Percentiles rank a stretch among this genome's conserved stretches.
Evolutionary conservation across 1,140 invertebrate genomes (phyloP).

Genomic region (Nylanderia fulva): DNA sequence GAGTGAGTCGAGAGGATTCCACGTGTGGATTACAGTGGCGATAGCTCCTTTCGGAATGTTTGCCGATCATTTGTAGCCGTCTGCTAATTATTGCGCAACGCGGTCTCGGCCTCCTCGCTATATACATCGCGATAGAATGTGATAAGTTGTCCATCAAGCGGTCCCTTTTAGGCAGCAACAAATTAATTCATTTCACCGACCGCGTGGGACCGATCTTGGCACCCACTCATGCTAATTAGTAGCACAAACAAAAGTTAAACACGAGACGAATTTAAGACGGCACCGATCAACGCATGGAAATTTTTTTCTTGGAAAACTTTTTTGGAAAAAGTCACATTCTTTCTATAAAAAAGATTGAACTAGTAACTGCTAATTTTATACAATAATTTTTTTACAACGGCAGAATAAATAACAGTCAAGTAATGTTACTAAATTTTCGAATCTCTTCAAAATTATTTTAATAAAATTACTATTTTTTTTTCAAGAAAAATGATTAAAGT

Average conservation of each 20-base stretch:
- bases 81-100: conserved; percentile 65
- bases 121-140: conserved; percentile 22
- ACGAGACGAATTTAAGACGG: conserved; percentile 63
- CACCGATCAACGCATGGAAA: conserved; percentile 54
- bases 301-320: conserved; percentile 2
- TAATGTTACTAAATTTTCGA: neutral
- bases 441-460: neutral
- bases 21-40: neutral
- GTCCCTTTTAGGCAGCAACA: conserved; percentile 66
- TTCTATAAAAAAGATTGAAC: neutral
- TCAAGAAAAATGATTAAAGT: neutral
- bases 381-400: neutral
- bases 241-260: conserved; percentile 71
- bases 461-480: neutral
- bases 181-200: conserved; percentile 71
- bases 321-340: too few species aligned
- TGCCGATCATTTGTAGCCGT: conserved; percentile 60
- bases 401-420: neutral
- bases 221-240: conserved; percentile 65
- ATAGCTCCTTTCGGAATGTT: conserved; percentile 35
- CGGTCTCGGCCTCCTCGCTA: neutral
- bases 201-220: conserved; percentile 47
- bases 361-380: neutral
- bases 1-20: conserved; percentile 2
- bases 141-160: conserved; percentile 47